phyloP scores from a whole-genome alignment of 2,797 vertebrate genomes.

The Pteropus rufus region DNA sequence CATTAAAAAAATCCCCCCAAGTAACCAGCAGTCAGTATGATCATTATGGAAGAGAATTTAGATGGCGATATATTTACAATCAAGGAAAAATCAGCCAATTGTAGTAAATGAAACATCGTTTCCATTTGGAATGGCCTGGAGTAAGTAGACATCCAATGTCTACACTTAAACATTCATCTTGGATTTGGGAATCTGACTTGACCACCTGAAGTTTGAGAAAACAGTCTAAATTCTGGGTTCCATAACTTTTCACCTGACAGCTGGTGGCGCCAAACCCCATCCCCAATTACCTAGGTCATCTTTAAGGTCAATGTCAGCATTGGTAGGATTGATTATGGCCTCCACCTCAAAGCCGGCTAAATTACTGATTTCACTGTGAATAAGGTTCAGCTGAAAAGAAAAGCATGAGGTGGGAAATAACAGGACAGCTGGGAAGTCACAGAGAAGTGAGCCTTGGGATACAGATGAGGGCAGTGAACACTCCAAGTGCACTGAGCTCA shows the following conservation, averaged over 20 bases:
- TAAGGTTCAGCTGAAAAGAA: constrained; percentile 98
- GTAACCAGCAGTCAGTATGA: constrained; percentile 87
- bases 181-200: constrained; percentile 67
- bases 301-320: constrained; percentile 99
- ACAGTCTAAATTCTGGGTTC: constrained; percentile 83
- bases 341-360: constrained; percentile 99
- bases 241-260: constrained; percentile 86
- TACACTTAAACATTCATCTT: neutral
- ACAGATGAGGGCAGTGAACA: constrained; percentile 81
- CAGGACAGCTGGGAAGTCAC: constrained; percentile 90
- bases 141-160: constrained; percentile 7
- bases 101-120: neutral
- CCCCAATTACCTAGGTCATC: constrained; percentile 98
- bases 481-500: constrained; percentile 78
- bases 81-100: constrained; percentile 61
- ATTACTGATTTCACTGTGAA: constrained; percentile 99
- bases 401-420: constrained; percentile 91
- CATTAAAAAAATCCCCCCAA: constrained; percentile 77
- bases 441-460: constrained; percentile 84
- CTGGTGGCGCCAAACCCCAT: constrained; percentile 85
- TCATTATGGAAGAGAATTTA: constrained; percentile 87
- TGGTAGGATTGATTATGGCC: constrained; percentile 99
- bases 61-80: constrained; percentile 51
- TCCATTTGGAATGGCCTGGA: constrained; percentile 39
- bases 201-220: constrained; percentile 32